phyloP scores from a whole-genome alignment of 2,888 invertebrate genomes.

The Phortica magna region DNA sequence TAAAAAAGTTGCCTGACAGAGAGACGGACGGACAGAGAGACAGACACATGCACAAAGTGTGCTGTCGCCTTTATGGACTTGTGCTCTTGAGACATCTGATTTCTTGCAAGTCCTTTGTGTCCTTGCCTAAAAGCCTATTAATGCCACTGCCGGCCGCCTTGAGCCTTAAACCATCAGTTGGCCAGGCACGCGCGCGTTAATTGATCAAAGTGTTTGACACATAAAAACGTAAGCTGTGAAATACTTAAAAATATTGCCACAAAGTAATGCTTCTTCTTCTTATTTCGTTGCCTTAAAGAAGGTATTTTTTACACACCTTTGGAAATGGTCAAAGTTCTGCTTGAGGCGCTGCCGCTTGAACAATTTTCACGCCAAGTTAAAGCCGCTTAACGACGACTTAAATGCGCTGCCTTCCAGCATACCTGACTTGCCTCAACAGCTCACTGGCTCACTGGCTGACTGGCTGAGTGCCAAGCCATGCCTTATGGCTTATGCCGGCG shows the following conservation, averaged over 20 bases:
- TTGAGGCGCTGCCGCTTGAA: constrained; percentile 47
- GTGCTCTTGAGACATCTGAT: too few relatives aligned
- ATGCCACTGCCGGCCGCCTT: too few relatives aligned
- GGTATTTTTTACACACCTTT: background rate
- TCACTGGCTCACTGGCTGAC: background rate
- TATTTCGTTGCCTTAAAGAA: too few relatives aligned
- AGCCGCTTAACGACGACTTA: constrained; percentile 61
- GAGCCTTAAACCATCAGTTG: background rate
- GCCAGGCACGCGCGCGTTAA: constrained; percentile 37
- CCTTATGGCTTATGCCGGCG: constrained; percentile 38
- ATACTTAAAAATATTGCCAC: too few relatives aligned
- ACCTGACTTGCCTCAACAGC: background rate
- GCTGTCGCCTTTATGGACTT: too few relatives aligned
- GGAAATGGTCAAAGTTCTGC: constrained; percentile 41
- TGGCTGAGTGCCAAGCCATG: constrained; percentile 1
- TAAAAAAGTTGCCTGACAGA: background rate
- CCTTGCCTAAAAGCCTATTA: too few relatives aligned
- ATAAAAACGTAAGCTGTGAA: background rate
- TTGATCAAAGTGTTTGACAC: constrained; percentile 59
- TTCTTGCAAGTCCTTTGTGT: too few relatives aligned
- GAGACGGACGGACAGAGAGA: too few relatives aligned
- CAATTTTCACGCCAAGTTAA: constrained; percentile 66
- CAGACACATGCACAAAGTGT: too few relatives aligned
- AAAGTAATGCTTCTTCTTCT: background rate
- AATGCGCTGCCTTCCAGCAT: background rate